A percentile compares a stretch with the other conserved stretches of the same genome.
Evolutionary conservation across 2,113 vertebrate genomes (phyloP).

Genomic region (Oncorhynchus nerka): DNA sequence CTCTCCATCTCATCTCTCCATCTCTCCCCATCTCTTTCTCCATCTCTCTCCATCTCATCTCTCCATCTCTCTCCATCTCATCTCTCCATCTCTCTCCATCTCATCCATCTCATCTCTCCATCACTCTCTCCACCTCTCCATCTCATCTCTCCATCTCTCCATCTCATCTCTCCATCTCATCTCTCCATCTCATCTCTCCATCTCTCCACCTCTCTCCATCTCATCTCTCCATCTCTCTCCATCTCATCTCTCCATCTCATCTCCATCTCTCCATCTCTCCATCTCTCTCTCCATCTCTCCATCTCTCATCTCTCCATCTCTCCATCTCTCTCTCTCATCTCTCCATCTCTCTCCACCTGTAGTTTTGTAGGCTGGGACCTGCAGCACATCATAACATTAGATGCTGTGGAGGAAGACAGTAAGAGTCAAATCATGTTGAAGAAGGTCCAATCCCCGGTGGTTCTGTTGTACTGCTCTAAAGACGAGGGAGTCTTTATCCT

Average conservation of each 20-base stretch:
- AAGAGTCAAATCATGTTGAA: conserved; percentile 92
- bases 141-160: not conserved
- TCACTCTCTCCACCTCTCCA: too few relatives aligned
- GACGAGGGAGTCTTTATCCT: conserved; percentile 91
- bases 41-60: not conserved
- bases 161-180: not conserved
- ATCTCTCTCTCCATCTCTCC: conserved; percentile 18
- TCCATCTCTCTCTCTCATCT: conserved; percentile 20
- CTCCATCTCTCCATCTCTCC: not conserved
- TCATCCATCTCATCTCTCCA: not conserved
- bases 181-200: not conserved
- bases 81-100: not conserved
- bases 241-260: not conserved
- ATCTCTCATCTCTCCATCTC: not conserved
- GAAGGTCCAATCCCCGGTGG: conserved; percentile 94
- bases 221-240: too few relatives aligned
- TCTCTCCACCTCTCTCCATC: not conserved
- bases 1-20: conserved; percentile 11
- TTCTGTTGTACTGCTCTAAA: conserved; percentile 95
- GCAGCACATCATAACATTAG: conserved; percentile 88
- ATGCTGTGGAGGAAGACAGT: conserved; percentile 88
- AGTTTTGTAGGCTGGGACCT: conserved; percentile 98
- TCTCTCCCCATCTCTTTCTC: not conserved
- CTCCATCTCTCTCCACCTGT: conserved; percentile 19
- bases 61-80: too few relatives aligned